Conservation (phyloP, 2,888 invertebrate species). For the Thelaira solivaga region DNA sequence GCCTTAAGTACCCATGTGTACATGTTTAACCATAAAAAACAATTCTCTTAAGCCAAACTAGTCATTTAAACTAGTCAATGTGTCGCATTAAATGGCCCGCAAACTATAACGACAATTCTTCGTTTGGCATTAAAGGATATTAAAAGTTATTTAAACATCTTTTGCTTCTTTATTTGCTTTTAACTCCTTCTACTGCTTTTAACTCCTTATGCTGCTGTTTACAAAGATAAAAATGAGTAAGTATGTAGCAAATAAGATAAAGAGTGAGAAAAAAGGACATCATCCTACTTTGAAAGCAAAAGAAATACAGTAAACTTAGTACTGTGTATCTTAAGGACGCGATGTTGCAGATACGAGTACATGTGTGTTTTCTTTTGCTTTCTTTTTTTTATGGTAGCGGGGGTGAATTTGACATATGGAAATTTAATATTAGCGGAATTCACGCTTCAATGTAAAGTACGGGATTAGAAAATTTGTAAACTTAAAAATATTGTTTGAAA, state of each 20-base stretch:
- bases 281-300: not conserved
- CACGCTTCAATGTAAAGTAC: too few species aligned
- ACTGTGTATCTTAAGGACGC: too few species aligned
- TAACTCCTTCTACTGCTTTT: not conserved
- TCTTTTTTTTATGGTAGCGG: too few species aligned
- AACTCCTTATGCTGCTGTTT: not conserved
- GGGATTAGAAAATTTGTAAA: too few species aligned
- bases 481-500: too few species aligned
- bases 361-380: too few species aligned
- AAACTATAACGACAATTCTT: conserved; percentile 40
- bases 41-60: conserved; percentile 19
- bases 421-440: too few species aligned
- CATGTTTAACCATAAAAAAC: not conserved
- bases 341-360: too few species aligned
- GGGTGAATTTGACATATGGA: too few species aligned
- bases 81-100: conserved; percentile 53
- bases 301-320: not conserved
- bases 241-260: not conserved
- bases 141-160: conserved; percentile 49
- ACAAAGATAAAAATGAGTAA: too few species aligned
- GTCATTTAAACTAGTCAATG: conserved; percentile 28
- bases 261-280: conserved; percentile 17
- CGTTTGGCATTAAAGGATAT: conserved; percentile 41
- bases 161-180: conserved; percentile 3
- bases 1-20: not conserved